A percentile compares a stretch with the other conserved stretches of the same genome.
Conservation (phyloP, 2,888 invertebrate species). For the Nebria salina region DNA sequence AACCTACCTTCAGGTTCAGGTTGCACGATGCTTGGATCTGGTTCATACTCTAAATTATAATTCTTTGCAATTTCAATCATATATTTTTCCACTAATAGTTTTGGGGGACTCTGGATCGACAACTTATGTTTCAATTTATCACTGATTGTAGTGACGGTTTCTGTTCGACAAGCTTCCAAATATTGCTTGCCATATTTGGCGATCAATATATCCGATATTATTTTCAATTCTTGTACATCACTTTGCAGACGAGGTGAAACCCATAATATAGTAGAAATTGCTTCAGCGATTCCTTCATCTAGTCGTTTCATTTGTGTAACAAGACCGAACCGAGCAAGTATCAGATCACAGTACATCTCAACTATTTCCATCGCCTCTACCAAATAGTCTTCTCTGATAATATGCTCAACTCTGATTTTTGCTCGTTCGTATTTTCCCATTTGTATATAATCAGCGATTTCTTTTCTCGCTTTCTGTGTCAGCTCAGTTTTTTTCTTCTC, state of each 20-base stretch:
- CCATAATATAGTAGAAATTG: constrained; percentile 97
- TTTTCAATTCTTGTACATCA: constrained; percentile 80
- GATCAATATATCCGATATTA: constrained; percentile 88
- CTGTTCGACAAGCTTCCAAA: constrained; percentile 86
- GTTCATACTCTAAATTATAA: constrained; percentile 93
- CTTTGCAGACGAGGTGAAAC: constrained; percentile 92
- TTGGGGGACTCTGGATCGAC: constrained; percentile 94
- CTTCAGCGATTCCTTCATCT: constrained; percentile 95
- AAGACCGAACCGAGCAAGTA: constrained; percentile 95
- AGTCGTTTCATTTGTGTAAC: constrained; percentile 96
- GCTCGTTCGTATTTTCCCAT: constrained; percentile 89
- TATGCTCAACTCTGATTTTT: constrained; percentile 97
- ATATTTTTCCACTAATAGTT: constrained; percentile 92
- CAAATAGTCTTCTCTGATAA: constrained; percentile 98
- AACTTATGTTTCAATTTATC: constrained; percentile 94
- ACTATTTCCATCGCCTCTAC: constrained; percentile 99
- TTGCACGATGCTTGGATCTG: constrained; percentile 91
- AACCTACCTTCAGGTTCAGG: constrained; percentile 66
- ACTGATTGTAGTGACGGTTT: constrained; percentile 82
- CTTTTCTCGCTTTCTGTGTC: constrained; percentile 93
- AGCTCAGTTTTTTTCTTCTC: constrained; percentile 98
- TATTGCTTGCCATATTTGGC: constrained; percentile 95
- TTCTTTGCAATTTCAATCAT: constrained; percentile 96
- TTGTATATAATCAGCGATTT: constrained; percentile 95
- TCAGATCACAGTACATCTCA: constrained; percentile 98